Percentiles rank a stretch among this genome's conserved stretches.
These are phyloP conservation scores for Casuarius casuarius DNA, from an alignment of 2,113 vertebrate species.

Conservation along the genomic window DNA sequence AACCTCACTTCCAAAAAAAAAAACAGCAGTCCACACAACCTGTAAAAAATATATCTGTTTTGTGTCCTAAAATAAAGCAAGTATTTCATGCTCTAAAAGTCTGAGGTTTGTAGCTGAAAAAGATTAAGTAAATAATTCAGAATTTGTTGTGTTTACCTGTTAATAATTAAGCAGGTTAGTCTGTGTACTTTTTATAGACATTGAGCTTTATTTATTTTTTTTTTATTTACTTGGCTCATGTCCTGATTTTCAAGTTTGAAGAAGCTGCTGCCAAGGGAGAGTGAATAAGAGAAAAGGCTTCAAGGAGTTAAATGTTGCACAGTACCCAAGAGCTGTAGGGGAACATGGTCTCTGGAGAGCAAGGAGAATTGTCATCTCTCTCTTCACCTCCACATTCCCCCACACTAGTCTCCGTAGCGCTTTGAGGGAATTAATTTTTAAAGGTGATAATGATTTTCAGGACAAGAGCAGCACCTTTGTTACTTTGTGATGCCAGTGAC, in stretches of 20 bases:
- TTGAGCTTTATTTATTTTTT: constrained; percentile 75
- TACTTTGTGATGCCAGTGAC: not conserved
- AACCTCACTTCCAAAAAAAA: not conserved
- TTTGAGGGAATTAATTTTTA: constrained; percentile 33
- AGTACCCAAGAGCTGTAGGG: constrained; percentile 16
- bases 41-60: constrained; percentile 63
- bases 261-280: constrained; percentile 28
- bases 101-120: constrained; percentile 76
- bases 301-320: constrained; percentile 41
- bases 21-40: not conserved
- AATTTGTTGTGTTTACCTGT: constrained; percentile 81
- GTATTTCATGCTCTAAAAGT: constrained; percentile 76
- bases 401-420: not conserved
- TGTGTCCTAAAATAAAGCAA: constrained; percentile 64
- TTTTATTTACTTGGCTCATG: constrained; percentile 65
- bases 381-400: not conserved
- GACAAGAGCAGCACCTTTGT: constrained; percentile 3
- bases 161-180: constrained; percentile 82
- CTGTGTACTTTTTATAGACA: constrained; percentile 77
- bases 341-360: not conserved
- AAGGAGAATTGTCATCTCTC: not conserved
- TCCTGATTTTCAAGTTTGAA: constrained; percentile 73
- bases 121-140: constrained; percentile 82
- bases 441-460: constrained; percentile 8
- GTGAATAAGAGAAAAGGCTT: constrained; percentile 29